These are phyloP conservation scores for Slavum lentiscoides DNA, from an alignment of 2,888 invertebrate species.

Conservation along the genomic window DNA sequence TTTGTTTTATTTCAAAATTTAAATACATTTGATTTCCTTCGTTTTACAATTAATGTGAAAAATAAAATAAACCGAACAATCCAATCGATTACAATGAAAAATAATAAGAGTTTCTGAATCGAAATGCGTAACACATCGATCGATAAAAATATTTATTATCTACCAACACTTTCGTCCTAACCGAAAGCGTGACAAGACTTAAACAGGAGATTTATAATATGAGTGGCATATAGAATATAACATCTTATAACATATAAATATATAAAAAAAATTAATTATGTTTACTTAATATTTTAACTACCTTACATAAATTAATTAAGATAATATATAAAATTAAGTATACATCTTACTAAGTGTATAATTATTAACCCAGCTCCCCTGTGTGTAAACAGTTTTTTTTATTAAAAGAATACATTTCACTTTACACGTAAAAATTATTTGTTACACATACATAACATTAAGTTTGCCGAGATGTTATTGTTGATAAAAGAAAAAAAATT, in stretches of 20 bases:
- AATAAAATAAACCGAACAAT: background rate
- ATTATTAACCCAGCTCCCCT: constrained; percentile 39
- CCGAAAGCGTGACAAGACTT: background rate
- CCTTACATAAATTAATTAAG: constrained; percentile 11
- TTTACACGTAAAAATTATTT: constrained; percentile 7
- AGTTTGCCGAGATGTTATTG: background rate
- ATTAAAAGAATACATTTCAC: background rate
- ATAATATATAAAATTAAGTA: constrained; percentile 23
- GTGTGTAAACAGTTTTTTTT: constrained; percentile 2
- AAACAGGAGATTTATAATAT: constrained; percentile 3
- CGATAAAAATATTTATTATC: background rate
- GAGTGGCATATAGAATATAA: background rate
- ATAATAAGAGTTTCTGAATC: background rate
- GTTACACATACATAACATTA: background rate
- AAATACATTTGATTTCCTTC: too few relatives aligned
- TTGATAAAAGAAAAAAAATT: background rate
- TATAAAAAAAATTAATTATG: constrained; percentile 17
- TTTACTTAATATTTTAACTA: constrained; percentile 19
- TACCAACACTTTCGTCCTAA: background rate
- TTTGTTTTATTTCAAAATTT: too few relatives aligned
- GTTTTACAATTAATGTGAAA: background rate
- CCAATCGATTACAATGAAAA: too few relatives aligned
- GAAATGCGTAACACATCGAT: background rate
- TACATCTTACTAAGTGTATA: constrained; percentile 13
- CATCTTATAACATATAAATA: constrained; percentile 5